phyloP scores from a whole-genome alignment of 2,888 invertebrate genomes.

The Drosophila conformis region DNA sequence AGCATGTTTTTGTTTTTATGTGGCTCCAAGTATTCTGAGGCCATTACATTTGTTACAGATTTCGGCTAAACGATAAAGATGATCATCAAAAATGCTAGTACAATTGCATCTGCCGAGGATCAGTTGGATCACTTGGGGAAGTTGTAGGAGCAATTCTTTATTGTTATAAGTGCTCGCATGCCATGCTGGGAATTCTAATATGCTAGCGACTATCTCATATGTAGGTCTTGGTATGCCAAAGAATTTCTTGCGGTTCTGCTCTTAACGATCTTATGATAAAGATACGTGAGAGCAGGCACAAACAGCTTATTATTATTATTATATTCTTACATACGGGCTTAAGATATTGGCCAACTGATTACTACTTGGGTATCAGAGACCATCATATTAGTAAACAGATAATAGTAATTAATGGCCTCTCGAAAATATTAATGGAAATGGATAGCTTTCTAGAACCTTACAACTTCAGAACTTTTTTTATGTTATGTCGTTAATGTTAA shows the following conservation, averaged over 20 bases:
- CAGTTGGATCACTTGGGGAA: conserved; percentile 18
- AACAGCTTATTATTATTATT: conserved; percentile 18
- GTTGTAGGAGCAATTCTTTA: conserved; percentile 38
- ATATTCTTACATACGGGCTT: conserved; percentile 14
- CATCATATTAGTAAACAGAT: not conserved
- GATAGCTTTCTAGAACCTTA: not conserved
- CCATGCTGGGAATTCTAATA: conserved; percentile 68
- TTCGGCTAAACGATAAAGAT: conserved; percentile 70
- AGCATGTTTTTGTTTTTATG: conserved; percentile 57
- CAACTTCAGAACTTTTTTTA: not conserved
- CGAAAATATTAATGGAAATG: not conserved
- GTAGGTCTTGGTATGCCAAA: conserved; percentile 53
- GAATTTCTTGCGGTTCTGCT: conserved; percentile 30
- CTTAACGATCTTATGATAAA: conserved; percentile 30
- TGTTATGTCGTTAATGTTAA: not conserved
- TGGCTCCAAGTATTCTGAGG: conserved; percentile 25
- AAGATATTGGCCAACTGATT: conserved; percentile 13
- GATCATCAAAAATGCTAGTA: conserved; percentile 73
- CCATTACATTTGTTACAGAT: conserved; percentile 74
- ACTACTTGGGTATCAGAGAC: conserved; percentile 6
- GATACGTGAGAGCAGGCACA: conserved; percentile 6
- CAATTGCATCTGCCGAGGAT: conserved; percentile 55
- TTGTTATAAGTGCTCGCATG: conserved; percentile 11
- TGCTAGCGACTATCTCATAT: conserved; percentile 11
- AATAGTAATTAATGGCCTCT: not conserved